Evolutionary conservation across 1,140 invertebrate genomes (phyloP).

Genomic region (Meloidogyne chitwoodi): DNA sequence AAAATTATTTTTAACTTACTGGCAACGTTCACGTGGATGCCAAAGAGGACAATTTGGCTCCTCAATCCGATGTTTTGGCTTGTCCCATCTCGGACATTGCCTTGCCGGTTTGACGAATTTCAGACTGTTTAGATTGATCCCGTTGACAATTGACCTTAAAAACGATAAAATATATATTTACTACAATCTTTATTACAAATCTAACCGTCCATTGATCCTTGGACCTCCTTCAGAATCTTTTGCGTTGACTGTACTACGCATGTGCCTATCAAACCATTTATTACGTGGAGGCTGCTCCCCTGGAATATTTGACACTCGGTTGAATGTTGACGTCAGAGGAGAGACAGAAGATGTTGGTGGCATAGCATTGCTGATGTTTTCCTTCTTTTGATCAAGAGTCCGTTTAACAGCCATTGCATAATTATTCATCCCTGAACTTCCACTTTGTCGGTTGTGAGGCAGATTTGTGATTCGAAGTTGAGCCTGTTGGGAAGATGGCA

Average conservation of each 20-base stretch:
- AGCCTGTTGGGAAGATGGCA: background rate
- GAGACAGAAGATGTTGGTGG: background rate
- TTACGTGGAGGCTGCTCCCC: background rate
- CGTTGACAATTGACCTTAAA: background rate
- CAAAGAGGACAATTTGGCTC: background rate
- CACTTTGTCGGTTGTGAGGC: background rate
- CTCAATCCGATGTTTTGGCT: conserved; percentile 2
- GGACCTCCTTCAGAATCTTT: background rate
- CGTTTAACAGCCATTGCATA: background rate
- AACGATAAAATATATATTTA: background rate
- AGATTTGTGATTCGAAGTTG: background rate
- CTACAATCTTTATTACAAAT: background rate
- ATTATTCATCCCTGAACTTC: background rate
- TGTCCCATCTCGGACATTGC: conserved; percentile 10
- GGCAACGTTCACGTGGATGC: conserved; percentile 9
- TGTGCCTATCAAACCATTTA: background rate
- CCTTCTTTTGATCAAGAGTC: background rate
- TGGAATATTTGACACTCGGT: background rate
- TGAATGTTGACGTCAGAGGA: background rate
- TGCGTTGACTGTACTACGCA: background rate
- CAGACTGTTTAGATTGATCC: background rate
- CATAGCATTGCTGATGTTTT: background rate
- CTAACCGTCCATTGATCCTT: background rate
- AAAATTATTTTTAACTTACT: background rate
- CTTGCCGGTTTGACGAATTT: conserved; percentile 9